These are phyloP conservation scores for Aurelia aurita complex sp. Pacific DNA, from an alignment of 30 jellyfish, hydroid and myxozoan genomes.

Conservation along the genomic window DNA sequence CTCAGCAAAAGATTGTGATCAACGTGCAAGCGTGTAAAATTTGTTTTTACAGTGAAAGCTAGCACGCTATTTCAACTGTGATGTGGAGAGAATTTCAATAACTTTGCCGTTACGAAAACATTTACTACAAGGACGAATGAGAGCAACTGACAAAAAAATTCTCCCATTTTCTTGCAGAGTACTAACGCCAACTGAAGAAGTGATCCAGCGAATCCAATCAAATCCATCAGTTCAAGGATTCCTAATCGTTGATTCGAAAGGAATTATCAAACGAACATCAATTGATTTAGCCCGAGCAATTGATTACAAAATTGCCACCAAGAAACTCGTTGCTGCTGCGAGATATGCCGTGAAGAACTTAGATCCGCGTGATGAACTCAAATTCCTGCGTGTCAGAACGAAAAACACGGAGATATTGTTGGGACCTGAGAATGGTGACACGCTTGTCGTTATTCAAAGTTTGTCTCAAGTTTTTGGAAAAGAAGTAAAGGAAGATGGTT, in stretches of 20 bases:
- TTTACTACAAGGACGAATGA: too few relatives aligned
- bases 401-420: constrained; percentile 63
- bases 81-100: too few relatives aligned
- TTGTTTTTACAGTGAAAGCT: too few relatives aligned
- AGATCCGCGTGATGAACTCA: constrained; percentile 83
- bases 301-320: constrained; percentile 66
- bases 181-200: constrained; percentile 60
- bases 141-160: too few relatives aligned
- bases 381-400: constrained; percentile 66
- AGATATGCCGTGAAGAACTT: constrained; percentile 65
- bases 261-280: constrained; percentile 65
- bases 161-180: constrained; percentile 20
- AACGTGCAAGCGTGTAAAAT: too few relatives aligned
- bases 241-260: constrained; percentile 65
- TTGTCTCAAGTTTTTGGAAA: constrained; percentile 28
- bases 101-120: too few relatives aligned
- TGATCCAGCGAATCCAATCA: constrained; percentile 58
- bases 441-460: constrained; percentile 68
- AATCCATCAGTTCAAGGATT: constrained; percentile 73
- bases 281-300: constrained; percentile 62
- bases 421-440: constrained; percentile 73
- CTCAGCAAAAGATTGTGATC: too few relatives aligned
- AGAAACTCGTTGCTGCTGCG: constrained; percentile 67
- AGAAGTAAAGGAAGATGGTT: constrained; percentile 41
- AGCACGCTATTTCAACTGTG: too few relatives aligned